Evolutionary conservation across 2,113 vertebrate species (phyloP).

Genomic region (Chroicocephalus ridibundus): DNA sequence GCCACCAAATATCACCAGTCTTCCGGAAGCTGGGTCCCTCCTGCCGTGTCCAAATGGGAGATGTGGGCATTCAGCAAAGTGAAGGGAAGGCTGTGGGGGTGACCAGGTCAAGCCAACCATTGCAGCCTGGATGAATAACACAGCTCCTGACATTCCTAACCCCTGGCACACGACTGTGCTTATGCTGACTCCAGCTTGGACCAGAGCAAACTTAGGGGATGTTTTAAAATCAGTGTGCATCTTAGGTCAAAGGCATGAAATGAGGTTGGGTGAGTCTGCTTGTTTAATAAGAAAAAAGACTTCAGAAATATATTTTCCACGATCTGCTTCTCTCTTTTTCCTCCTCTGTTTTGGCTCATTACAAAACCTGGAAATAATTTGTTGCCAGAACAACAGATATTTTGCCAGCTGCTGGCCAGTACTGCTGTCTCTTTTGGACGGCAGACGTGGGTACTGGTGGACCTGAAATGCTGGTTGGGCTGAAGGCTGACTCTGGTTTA

Average conservation of each 20-base stretch:
- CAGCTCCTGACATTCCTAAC: background rate
- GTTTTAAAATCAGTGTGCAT: background rate
- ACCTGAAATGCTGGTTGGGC: background rate
- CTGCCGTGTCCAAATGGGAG: fast-evolving
- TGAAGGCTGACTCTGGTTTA: background rate
- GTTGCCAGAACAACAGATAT: background rate
- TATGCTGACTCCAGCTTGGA: background rate
- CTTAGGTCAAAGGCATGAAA: background rate
- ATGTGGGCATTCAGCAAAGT: background rate
- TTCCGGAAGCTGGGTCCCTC: background rate
- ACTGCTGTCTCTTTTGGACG: background rate
- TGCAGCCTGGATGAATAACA: background rate
- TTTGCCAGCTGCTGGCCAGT: background rate
- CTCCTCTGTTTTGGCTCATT: background rate
- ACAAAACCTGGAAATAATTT: background rate
- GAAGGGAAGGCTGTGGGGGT: background rate
- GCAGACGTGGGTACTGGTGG: background rate
- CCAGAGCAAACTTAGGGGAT: background rate
- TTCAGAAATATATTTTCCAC: background rate
- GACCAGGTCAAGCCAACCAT: background rate
- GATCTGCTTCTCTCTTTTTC: background rate
- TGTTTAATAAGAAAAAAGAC: background rate
- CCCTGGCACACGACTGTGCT: background rate
- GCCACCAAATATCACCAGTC: background rate
- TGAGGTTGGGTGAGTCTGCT: background rate